These are phyloP conservation scores for Aspidiotus destructor DNA, from an alignment of 2,888 invertebrate genomes.

Conservation along the genomic window DNA sequence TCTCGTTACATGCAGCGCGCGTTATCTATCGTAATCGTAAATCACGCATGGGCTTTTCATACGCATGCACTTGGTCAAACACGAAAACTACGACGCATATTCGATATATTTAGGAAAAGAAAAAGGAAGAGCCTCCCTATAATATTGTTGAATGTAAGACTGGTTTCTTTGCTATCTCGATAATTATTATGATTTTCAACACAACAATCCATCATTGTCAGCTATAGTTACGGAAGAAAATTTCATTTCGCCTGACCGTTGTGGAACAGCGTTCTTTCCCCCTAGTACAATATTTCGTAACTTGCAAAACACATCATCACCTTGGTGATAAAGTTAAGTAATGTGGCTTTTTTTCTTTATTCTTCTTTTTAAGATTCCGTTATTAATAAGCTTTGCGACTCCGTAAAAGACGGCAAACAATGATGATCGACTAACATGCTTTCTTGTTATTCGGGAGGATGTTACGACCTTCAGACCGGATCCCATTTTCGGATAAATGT, in stretches of 20 bases:
- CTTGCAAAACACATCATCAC: constrained; percentile 29
- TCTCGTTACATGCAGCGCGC: background rate
- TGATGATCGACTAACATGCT: background rate
- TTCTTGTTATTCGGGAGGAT: background rate
- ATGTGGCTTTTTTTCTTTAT: constrained; percentile 4
- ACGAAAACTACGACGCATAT: background rate
- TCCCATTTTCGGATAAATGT: background rate
- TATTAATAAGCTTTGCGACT: background rate
- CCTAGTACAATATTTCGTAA: constrained; percentile 12
- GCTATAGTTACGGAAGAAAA: constrained; percentile 19
- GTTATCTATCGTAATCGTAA: background rate
- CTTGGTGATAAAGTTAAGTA: constrained; percentile 28
- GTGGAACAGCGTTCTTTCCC: constrained; percentile 16
- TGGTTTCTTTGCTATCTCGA: constrained; percentile 5
- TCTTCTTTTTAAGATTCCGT: background rate
- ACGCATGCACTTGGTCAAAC: background rate
- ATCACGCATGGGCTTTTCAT: background rate
- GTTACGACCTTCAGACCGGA: background rate
- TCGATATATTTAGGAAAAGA: too few relatives aligned
- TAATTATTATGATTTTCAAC: constrained; percentile 12
- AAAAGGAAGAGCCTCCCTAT: too few relatives aligned
- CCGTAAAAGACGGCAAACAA: background rate
- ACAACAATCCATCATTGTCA: constrained; percentile 31
- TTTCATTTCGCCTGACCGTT: background rate
- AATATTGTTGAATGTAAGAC: background rate